A percentile compares a stretch with the other conserved stretches of the same genome.
Conservation (phyloP, 2,888 invertebrate species). For the Lasiommata megera region DNA sequence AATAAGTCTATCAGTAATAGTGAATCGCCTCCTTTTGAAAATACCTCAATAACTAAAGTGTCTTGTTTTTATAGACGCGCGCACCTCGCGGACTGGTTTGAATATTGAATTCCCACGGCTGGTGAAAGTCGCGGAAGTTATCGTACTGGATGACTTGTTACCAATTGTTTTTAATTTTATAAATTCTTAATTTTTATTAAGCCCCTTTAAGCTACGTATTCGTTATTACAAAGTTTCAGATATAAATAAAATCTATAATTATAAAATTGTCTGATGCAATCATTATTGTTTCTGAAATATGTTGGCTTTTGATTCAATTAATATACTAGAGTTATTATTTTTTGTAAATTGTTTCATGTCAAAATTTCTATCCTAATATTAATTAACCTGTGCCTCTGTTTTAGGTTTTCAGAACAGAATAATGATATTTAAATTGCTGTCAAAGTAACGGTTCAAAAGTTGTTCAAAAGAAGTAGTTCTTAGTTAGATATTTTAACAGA, state of each 20-base stretch:
- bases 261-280: neutral
- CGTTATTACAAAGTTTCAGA: neutral
- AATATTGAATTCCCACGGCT: conserved; percentile 33
- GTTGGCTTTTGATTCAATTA: too few species aligned
- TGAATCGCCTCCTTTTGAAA: conserved; percentile 78
- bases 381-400: too few species aligned
- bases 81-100: conserved; percentile 34
- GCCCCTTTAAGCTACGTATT: neutral
- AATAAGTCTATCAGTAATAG: conserved; percentile 78
- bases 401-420: too few species aligned
- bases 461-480: too few species aligned
- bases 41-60: conserved; percentile 75
- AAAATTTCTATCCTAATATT: too few species aligned
- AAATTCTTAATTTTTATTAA: conserved; percentile 21
- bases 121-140: conserved; percentile 31
- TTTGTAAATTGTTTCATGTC: too few species aligned
- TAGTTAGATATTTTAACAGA: too few species aligned
- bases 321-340: too few species aligned
- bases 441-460: too few species aligned
- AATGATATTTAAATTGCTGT: too few species aligned
- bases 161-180: conserved; percentile 23
- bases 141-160: conserved; percentile 16
- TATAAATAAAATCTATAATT: neutral
- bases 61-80: conserved; percentile 60
- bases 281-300: too few species aligned